These are phyloP conservation scores for Dynastes maya DNA, from an alignment of 2,888 invertebrate species.

Conservation along the genomic window DNA sequence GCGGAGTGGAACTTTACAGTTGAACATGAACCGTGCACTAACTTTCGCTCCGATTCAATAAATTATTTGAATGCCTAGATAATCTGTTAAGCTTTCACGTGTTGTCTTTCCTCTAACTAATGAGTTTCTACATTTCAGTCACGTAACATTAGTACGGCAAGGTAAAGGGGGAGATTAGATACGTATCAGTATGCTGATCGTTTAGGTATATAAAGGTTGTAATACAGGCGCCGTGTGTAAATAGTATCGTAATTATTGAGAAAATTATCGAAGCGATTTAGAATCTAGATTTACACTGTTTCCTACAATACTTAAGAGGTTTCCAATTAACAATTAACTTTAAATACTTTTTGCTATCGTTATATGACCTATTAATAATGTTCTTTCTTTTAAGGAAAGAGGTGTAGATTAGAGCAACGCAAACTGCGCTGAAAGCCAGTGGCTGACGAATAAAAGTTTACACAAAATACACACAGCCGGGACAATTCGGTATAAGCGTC, in stretches of 20 bases:
- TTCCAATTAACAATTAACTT: neutral
- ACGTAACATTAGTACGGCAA: conserved; percentile 47
- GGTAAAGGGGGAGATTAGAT: conserved; percentile 50
- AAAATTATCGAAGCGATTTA: conserved; percentile 24
- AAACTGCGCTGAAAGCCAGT: too few species aligned
- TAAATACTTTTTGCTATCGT: too few species aligned
- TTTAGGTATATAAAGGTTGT: conserved; percentile 42
- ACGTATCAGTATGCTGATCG: conserved; percentile 49
- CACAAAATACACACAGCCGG: too few species aligned
- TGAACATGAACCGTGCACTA: conserved; percentile 37
- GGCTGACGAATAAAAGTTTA: too few species aligned
- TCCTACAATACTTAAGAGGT: neutral
- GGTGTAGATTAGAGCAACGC: too few species aligned
- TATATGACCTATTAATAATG: too few species aligned
- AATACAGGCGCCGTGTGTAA: conserved; percentile 11
- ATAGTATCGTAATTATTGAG: conserved; percentile 40
- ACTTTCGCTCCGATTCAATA: conserved; percentile 45
- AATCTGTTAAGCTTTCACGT: conserved; percentile 48
- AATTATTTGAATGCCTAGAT: conserved; percentile 47
- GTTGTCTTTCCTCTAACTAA: conserved; percentile 50
- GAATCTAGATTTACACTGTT: neutral
- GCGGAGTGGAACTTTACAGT: conserved; percentile 30
- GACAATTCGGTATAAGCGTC: too few species aligned
- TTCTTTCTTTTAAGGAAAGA: too few species aligned
- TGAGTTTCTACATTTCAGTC: conserved; percentile 51